Evolutionary conservation across 1,140 invertebrate genomes (phyloP).

Genomic region (Drosophila dunni): DNA sequence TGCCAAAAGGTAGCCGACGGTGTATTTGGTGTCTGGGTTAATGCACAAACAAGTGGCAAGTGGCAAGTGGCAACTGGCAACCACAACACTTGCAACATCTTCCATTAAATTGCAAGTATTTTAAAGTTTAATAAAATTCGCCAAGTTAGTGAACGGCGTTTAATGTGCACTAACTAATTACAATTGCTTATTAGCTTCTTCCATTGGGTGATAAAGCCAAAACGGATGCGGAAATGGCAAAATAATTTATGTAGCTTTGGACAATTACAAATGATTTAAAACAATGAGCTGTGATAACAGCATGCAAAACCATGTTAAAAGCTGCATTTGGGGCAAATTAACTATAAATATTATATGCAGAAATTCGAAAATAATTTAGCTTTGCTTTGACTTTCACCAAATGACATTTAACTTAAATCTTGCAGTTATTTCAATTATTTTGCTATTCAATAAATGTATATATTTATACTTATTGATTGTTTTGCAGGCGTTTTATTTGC

Average conservation of each 20-base stretch:
- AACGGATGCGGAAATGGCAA: not conserved
- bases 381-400: too few species aligned
- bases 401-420: too few species aligned
- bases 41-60: constrained; percentile 44
- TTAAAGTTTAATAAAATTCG: not conserved
- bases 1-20: constrained; percentile 27
- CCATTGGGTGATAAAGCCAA: not conserved
- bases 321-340: too few species aligned
- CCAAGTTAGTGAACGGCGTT: constrained; percentile 3
- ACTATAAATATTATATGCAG: too few species aligned
- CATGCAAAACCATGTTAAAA: not conserved
- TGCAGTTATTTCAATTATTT: too few species aligned
- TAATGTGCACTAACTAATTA: constrained; percentile 6
- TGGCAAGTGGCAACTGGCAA: not conserved
- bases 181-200: constrained; percentile 1
- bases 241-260: constrained; percentile 1
- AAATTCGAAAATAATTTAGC: too few species aligned
- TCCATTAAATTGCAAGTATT: constrained; percentile 3
- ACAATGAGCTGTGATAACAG: constrained; percentile 3
- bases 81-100: constrained; percentile 4
- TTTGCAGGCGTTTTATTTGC: not conserved
- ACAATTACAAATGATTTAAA: not conserved
- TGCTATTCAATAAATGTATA: too few species aligned
- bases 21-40: constrained; percentile 41
- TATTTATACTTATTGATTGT: too few species aligned